A percentile compares a stretch with the other conserved stretches of the same genome.
phyloP scores from a whole-genome alignment of 2,888 invertebrate species.

The Stenoptilia bipunctidactyla region DNA sequence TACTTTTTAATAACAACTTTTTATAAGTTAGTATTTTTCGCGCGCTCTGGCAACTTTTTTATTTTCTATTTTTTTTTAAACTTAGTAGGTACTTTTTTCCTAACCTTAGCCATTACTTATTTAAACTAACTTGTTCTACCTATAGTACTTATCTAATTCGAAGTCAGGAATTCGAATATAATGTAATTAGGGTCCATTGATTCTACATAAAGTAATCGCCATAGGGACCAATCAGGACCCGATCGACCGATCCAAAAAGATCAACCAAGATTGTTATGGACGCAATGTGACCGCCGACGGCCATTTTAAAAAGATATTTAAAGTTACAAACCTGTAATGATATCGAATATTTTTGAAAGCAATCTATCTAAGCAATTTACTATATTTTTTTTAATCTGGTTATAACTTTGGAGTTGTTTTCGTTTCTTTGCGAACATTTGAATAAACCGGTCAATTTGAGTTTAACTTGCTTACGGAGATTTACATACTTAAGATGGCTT shows the following conservation, averaged over 20 bases:
- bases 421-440: no score
- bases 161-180: conserved; percentile 30
- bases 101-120: no score
- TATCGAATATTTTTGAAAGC: conserved; percentile 43
- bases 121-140: no score
- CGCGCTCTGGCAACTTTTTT: conserved; percentile 3
- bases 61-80: no score
- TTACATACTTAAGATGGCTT: no score
- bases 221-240: conserved; percentile 46
- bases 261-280: conserved; percentile 15
- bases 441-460: no score
- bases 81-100: no score
- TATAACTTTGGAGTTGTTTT: no score
- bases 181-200: conserved; percentile 49
- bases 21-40: conserved; percentile 7
- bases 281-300: conserved; percentile 42
- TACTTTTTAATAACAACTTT: conserved; percentile 23
- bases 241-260: conserved; percentile 38
- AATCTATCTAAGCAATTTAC: conserved; percentile 14
- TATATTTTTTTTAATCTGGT: no score
- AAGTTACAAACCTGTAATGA: conserved; percentile 57
- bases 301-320: conserved; percentile 54
- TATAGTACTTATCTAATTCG: conserved; percentile 18
- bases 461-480: no score
- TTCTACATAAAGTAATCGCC: conserved; percentile 32